Percentiles rank a stretch among this genome's conserved stretches.
Conservation (phyloP, 2,888 invertebrate species). For the Xestia c-nigrum region DNA sequence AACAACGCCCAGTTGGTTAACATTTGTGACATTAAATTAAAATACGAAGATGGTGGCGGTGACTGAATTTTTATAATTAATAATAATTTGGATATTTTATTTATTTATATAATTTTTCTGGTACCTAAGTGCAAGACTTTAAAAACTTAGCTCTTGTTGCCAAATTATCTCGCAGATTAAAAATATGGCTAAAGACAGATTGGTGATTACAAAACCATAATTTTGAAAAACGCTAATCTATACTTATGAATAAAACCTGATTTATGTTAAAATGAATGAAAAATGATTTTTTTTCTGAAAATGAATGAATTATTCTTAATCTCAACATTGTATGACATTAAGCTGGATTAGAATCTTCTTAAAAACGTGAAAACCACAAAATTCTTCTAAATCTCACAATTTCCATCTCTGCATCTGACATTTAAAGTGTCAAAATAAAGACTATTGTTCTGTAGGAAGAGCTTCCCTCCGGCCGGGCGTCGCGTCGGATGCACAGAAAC, state of each 20-base stretch:
- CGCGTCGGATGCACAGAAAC: constrained; percentile 47
- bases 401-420: constrained; percentile 50
- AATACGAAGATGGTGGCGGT: background rate
- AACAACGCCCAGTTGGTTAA: background rate
- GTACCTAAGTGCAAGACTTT: background rate
- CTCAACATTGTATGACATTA: background rate
- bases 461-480: constrained; percentile 13
- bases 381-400: constrained; percentile 5
- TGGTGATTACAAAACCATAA: background rate
- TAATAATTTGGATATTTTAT: too few species aligned
- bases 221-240: background rate
- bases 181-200: background rate
- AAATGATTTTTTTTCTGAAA: background rate
- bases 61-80: background rate
- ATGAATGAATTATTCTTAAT: background rate
- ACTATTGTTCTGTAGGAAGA: constrained; percentile 45
- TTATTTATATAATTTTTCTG: too few species aligned
- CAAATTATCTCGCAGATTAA: background rate
- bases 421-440: constrained; percentile 58
- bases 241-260: background rate
- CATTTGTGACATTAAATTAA: background rate
- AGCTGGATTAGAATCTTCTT: constrained; percentile 8
- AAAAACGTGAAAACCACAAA: constrained; percentile 21
- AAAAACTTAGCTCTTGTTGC: too few species aligned
- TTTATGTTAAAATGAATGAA: background rate